Conservation (phyloP, 92 coral and sea anemone species). For the Ricordea florida region DNA sequence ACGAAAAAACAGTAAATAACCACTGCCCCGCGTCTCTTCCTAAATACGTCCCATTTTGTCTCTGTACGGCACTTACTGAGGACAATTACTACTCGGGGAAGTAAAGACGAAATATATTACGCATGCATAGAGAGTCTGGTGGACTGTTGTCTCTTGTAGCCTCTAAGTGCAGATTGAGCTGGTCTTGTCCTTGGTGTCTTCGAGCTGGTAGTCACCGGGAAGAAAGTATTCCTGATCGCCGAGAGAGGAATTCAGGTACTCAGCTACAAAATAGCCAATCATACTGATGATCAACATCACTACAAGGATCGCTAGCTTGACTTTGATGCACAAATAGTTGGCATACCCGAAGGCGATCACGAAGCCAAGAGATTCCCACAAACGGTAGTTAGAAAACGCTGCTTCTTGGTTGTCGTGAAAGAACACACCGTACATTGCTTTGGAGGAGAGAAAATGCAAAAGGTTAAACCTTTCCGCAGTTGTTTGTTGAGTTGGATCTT, state of each 20-base stretch:
- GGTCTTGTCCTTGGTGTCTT: neutral
- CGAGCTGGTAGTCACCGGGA: neutral
- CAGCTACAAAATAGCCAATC: conserved; percentile 75
- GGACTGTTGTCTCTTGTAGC: too few relatives aligned
- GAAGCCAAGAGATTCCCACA: conserved; percentile 97
- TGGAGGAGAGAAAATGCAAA: neutral
- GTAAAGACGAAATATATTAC: too few relatives aligned
- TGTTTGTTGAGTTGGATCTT: too few relatives aligned
- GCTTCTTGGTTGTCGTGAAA: conserved; percentile 96
- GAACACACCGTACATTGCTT: conserved; percentile 92
- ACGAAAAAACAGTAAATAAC: too few relatives aligned
- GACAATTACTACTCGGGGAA: too few relatives aligned
- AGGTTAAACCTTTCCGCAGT: neutral
- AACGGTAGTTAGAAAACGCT: conserved; percentile 97
- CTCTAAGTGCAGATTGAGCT: too few relatives aligned
- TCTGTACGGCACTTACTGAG: too few relatives aligned
- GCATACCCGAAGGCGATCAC: conserved; percentile 94
- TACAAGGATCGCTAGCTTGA: conserved; percentile 83
- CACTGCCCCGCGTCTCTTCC: too few relatives aligned
- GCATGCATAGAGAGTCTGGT: too few relatives aligned
- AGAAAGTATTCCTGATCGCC: conserved; percentile 23
- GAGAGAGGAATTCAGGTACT: conserved; percentile 46
- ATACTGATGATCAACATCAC: conserved; percentile 68
- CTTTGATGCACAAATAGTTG: conserved; percentile 74
- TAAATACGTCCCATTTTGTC: too few relatives aligned